phyloP scores from a whole-genome alignment of 2,797 vertebrate genomes.

The Coccyzus lansbergi region DNA sequence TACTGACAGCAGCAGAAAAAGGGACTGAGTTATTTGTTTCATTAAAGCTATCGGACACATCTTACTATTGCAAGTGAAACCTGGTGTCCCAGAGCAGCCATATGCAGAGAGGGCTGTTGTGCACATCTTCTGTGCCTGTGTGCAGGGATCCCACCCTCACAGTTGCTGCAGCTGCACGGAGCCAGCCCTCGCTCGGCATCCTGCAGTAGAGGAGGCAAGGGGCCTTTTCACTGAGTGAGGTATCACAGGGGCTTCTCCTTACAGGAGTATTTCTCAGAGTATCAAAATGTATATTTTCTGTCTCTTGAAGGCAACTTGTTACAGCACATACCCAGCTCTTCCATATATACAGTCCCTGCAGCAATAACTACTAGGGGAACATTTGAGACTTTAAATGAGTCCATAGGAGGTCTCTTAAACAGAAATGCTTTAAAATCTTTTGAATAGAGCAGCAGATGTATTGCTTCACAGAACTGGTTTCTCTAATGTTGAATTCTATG shows the following conservation, averaged over 20 bases:
- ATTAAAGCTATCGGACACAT: neutral
- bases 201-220: fast-evolving
- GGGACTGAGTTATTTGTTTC: neutral
- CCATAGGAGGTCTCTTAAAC: neutral
- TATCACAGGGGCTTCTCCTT: neutral
- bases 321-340: neutral
- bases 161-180: neutral
- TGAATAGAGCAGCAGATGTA: constrained; percentile 58
- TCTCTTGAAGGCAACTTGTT: neutral
- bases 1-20: neutral
- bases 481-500: constrained; percentile 38
- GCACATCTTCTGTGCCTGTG: neutral
- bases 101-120: neutral
- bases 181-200: neutral
- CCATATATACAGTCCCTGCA: neutral
- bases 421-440: constrained; percentile 53
- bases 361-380: neutral
- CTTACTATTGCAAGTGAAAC: neutral
- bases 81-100: fast-evolving
- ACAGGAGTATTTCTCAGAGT: neutral
- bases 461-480: constrained; percentile 43
- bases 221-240: fast-evolving
- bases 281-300: neutral
- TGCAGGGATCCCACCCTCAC: neutral
- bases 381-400: neutral